Base-by-base conservation (phyloP, 37 sponge, comb jelly and placozoan genomes). In the Agelas oroides region DNA sequence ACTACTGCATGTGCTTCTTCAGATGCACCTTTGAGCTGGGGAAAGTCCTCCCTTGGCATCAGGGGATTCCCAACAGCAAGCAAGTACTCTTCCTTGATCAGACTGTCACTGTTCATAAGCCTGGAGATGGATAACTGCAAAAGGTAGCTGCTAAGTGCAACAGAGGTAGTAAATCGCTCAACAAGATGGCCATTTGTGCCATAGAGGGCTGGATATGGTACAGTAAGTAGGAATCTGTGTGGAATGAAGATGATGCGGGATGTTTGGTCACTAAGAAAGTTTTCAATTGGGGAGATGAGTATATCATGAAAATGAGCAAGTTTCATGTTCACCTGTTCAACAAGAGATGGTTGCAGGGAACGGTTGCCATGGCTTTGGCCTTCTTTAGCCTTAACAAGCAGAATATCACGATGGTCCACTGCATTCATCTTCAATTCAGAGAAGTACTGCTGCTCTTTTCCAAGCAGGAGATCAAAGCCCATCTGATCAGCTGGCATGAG, bases 31-130 rank as follows among this genome's bases (percentile, higher is more conserved):
- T 52, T 6, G 35, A 79, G 60, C 33, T 65, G 80, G 0, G 3
- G 19, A 23, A 79, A 6, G 6, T 39, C 65, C 30, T 20, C 17
- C n/a, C 19, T 34, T 62, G 80, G 80, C 80, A 79, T 79, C 1
- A 6, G 0, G 33, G 80, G 80, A 65, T 79, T 79, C 11, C 80
- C 80, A 65, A 79, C 67, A 36, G 46, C 34, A 17, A 79, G 67
- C 40, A 39, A 12, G 46, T 3, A 46, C 46, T 8, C 46, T 33
- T 30, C 68, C 6, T 30, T 28, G 19, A 28, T 30, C 28, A 2
- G 19, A 31, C 8, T 19, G 21, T 24, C 28, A 8, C 46, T 46
- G 46, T 46, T 3, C 46, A n/a, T n/a, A n/a, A 65, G 30, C 19
- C 30, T 23, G 34, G 23, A 33, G 16, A 46, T 28, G n/a, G 67